phyloP scores from a whole-genome alignment of 2,888 invertebrate genomes.

The Nephrotoma guestfalica region DNA sequence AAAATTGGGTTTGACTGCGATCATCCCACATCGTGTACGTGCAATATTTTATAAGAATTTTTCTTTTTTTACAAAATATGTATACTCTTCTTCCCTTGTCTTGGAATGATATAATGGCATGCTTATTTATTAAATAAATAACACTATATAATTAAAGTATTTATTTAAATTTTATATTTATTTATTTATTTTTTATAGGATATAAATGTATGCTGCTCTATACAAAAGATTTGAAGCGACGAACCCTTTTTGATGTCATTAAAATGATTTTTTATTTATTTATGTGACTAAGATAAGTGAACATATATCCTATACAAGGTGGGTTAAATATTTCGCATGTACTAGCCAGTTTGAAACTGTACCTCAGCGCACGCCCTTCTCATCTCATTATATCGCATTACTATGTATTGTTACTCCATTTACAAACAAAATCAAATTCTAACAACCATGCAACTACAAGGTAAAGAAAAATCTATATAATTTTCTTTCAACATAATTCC shows the following conservation, averaged over 20 bases:
- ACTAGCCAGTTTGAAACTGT: not conserved
- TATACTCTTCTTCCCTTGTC: not conserved
- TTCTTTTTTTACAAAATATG: not conserved
- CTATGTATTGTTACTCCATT: not conserved
- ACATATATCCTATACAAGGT: not conserved
- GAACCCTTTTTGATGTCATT: not conserved
- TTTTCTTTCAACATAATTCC: not conserved
- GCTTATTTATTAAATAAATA: not conserved
- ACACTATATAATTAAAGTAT: not conserved
- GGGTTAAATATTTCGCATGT: not conserved
- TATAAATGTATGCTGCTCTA: not conserved
- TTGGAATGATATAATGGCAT: not conserved
- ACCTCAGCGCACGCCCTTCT: not conserved
- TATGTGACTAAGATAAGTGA: not conserved
- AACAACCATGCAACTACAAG: not conserved
- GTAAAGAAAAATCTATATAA: not conserved
- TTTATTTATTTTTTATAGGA: not conserved
- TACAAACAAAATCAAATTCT: not conserved
- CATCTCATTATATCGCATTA: not conserved
- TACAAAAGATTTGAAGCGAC: not conserved
- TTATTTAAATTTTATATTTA: not conserved
- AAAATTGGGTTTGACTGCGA: not conserved
- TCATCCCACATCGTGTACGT: not conserved
- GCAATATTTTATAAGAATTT: not conserved
- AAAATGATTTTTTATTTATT: not conserved